Conservation (phyloP, 2,797 vertebrate species). For the Manis javanica region DNA sequence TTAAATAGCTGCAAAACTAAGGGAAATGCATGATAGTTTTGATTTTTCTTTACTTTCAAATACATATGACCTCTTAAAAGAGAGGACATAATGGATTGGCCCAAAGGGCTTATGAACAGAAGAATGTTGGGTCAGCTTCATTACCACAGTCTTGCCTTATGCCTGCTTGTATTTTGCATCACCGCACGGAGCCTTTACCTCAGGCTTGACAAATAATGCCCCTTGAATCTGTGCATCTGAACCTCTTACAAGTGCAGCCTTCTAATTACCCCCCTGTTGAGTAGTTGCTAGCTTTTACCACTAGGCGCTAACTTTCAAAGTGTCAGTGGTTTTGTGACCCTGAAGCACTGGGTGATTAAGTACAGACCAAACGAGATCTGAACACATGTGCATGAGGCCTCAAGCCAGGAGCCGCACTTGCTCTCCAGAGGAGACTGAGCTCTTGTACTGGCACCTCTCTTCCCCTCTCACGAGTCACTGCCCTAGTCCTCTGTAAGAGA, state of each 20-base stretch:
- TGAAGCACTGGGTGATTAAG: neutral
- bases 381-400: neutral
- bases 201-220: neutral
- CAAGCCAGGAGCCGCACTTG: neutral
- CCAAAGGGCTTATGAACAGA: neutral
- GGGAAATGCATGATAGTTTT: neutral
- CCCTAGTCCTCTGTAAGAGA: neutral
- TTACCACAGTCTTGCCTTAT: neutral
- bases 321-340: neutral
- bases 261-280: conserved; percentile 24
- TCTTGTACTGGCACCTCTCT: no score
- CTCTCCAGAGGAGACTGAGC: neutral
- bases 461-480: neutral
- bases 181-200: neutral
- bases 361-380: neutral
- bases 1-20: conserved; percentile 2
- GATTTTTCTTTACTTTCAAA: conserved; percentile 52
- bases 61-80: conserved; percentile 47
- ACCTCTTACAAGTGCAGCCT: neutral
- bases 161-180: neutral
- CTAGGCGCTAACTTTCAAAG: neutral
- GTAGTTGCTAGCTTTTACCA: neutral
- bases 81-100: neutral
- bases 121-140: neutral
- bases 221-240: conserved; percentile 3